These are phyloP conservation scores for Eristalinus sepulchralis DNA, from an alignment of 2,888 invertebrate genomes.

Conservation along the genomic window DNA sequence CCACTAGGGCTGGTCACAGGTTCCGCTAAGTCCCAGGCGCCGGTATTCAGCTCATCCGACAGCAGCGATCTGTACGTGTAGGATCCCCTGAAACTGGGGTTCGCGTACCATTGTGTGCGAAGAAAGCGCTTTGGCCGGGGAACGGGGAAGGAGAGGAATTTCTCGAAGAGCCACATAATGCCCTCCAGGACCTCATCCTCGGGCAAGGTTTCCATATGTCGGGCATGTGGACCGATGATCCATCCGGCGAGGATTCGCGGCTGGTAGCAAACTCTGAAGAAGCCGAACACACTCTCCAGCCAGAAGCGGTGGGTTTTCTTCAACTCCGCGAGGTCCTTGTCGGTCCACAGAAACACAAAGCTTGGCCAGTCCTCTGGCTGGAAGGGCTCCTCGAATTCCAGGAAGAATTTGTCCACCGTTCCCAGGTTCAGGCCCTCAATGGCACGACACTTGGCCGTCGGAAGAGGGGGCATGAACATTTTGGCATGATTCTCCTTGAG, in stretches of 20 bases:
- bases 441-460: slow-evolving; percentile 80
- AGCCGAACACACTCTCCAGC: slow-evolving; percentile 85
- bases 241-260: slow-evolving; percentile 86
- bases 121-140: slow-evolving; percentile 73
- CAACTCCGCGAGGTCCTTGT: slow-evolving; percentile 78
- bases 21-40: slow-evolving; percentile 82
- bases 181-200: slow-evolving; percentile 80
- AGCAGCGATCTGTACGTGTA: slow-evolving; percentile 85
- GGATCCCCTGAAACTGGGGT: slow-evolving; percentile 84
- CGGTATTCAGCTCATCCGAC: slow-evolving; percentile 83
- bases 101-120: slow-evolving; percentile 86
- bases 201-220: slow-evolving; percentile 83
- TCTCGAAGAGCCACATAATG: slow-evolving; percentile 75
- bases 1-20: slow-evolving; percentile 80
- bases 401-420: slow-evolving; percentile 84
- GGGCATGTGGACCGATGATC: slow-evolving; percentile 84
- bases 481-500: slow-evolving; percentile 81
- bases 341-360: slow-evolving; percentile 83
- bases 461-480: slow-evolving; percentile 82
- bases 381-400: slow-evolving; percentile 83
- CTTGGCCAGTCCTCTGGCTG: slow-evolving; percentile 82
- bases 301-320: slow-evolving; percentile 80
- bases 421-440: slow-evolving; percentile 84
- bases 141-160: slow-evolving; percentile 75
- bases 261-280: slow-evolving; percentile 84